Evolutionary conservation across 2,113 vertebrate genomes (phyloP).

Genomic region (Lepidothrix coronata): DNA sequence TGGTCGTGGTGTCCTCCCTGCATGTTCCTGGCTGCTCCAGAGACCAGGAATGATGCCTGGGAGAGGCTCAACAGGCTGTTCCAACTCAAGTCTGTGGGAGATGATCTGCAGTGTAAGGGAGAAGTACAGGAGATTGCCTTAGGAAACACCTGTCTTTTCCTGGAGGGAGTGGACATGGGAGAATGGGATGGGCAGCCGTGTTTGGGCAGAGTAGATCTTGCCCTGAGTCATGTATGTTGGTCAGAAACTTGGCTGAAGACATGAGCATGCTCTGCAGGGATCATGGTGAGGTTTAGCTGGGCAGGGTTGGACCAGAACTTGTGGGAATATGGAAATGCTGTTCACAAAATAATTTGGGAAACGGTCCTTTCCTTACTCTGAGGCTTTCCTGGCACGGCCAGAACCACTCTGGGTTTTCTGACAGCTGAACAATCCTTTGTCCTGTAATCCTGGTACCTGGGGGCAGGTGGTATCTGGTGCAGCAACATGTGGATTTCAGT

Average conservation of each 20-base stretch:
- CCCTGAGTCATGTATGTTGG: rapidly evolving
- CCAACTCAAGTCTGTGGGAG: not conserved
- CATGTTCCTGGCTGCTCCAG: not conserved
- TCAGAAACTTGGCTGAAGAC: not conserved
- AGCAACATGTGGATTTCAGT: not conserved
- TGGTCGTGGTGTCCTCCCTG: not conserved
- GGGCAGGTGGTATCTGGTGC: not conserved
- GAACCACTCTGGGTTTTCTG: not conserved
- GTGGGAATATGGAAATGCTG: not conserved
- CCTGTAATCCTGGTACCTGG: not conserved
- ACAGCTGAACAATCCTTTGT: not conserved
- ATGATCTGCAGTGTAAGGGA: not conserved
- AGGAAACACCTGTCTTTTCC: not conserved
- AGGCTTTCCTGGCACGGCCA: not conserved
- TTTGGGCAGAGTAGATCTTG: not conserved
- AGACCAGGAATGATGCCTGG: not conserved
- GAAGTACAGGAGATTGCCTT: not conserved
- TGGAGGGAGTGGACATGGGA: not conserved
- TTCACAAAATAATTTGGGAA: not conserved
- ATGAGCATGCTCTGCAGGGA: not conserved
- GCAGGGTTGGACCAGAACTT: not conserved
- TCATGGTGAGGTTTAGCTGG: not conserved
- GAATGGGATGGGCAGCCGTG: not conserved
- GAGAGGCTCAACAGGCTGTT: not conserved
- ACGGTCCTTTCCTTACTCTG: not conserved